These are phyloP conservation scores for Sitobion miscanthi DNA, from an alignment of 1,140 invertebrate genomes.

Conservation along the genomic window DNA sequence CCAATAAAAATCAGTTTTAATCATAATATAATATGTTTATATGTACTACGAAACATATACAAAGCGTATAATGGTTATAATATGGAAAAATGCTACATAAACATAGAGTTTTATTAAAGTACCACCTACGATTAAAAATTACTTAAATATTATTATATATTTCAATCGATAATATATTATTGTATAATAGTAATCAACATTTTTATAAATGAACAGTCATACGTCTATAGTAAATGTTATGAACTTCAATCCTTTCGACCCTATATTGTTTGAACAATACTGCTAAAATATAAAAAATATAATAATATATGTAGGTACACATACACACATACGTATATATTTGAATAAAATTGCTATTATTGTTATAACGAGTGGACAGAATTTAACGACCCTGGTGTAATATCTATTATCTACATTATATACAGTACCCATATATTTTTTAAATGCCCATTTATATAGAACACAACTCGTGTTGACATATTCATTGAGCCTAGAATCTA, in stretches of 20 bases:
- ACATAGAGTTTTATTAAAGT: too few species aligned
- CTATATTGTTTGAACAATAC: neutral
- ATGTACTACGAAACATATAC: too few species aligned
- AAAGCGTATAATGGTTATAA: neutral
- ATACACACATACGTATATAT: neutral
- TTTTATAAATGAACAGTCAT: neutral
- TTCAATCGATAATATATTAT: neutral
- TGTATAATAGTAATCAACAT: neutral
- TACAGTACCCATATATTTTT: neutral
- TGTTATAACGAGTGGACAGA: neutral
- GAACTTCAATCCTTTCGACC: neutral
- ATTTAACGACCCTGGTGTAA: neutral
- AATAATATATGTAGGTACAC: neutral
- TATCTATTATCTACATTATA: neutral
- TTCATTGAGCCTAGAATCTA: conserved; percentile 40
- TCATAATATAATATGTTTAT: too few species aligned
- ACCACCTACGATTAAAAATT: too few species aligned
- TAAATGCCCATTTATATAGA: neutral
- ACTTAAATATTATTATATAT: too few species aligned
- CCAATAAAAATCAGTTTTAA: too few species aligned
- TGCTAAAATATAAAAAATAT: too few species aligned
- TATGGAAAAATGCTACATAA: neutral
- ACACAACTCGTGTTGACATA: conserved; percentile 43
- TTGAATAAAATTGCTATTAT: conserved; percentile 10
- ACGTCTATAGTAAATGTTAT: neutral